These are phyloP conservation scores for Anguilla megastoma DNA, from an alignment of 2,797 vertebrate species.

Conservation along the genomic window DNA sequence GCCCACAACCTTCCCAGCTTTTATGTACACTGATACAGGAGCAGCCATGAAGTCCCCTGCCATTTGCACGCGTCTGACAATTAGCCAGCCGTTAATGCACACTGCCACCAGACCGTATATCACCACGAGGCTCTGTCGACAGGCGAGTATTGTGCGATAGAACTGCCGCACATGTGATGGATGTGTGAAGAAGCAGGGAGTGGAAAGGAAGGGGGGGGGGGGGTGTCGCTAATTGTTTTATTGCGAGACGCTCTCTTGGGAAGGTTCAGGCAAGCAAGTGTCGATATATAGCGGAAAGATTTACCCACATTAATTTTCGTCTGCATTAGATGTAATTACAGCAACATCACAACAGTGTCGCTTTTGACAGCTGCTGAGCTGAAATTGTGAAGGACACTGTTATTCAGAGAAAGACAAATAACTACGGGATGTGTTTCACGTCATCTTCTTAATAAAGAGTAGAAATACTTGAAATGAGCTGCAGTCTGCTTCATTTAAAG, in stretches of 20 bases:
- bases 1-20: not conserved
- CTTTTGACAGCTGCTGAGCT: not conserved
- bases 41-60: constrained; percentile 1
- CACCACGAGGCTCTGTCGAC: constrained; percentile 10
- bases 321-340: constrained; percentile 7
- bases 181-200: constrained; percentile 31
- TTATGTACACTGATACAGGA: not conserved
- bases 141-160: not conserved
- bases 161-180: constrained; percentile 27
- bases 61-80: constrained; percentile 23
- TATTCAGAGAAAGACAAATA: not conserved
- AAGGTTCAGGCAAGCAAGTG: not conserved
- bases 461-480: not conserved
- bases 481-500: not conserved
- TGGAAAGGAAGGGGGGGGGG: not conserved
- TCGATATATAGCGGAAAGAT: not conserved
- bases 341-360: not conserved
- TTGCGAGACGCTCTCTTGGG: constrained; percentile 16
- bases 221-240: constrained; percentile 26
- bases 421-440: not conserved
- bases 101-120: not conserved
- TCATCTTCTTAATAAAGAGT: not conserved
- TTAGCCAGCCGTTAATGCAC: constrained; percentile 9
- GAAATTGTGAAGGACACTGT: not conserved
- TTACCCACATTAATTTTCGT: not conserved